Percentiles rank a stretch among this genome's conserved stretches.
Evolutionary conservation across 2,113 vertebrate genomes (phyloP).

Genomic region (Ifrita kowaldi): DNA sequence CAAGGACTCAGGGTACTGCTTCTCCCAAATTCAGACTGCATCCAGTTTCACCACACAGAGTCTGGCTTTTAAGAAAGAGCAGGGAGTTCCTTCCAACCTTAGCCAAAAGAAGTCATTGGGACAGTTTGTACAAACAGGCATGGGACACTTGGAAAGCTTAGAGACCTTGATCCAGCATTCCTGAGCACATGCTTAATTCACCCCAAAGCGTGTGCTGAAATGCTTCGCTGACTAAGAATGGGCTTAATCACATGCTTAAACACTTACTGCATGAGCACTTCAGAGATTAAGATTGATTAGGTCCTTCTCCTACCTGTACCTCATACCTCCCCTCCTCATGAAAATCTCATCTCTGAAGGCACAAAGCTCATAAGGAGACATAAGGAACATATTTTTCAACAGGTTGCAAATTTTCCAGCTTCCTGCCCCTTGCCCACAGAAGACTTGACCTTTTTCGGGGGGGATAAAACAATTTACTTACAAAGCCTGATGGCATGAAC

Average conservation of each 20-base stretch:
- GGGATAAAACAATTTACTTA: background rate
- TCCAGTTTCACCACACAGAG: background rate
- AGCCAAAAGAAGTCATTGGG: background rate
- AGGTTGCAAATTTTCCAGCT: background rate
- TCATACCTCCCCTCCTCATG: background rate
- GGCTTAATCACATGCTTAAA: slow-evolving; percentile 29
- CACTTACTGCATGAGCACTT: slow-evolving; percentile 7
- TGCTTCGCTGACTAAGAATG: background rate
- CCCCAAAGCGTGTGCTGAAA: background rate
- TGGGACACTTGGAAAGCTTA: background rate
- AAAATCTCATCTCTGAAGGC: background rate
- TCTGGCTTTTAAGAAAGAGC: background rate
- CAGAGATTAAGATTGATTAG: slow-evolving; percentile 40
- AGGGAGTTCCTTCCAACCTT: background rate
- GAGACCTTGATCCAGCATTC: slow-evolving; percentile 1
- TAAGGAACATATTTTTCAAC: background rate
- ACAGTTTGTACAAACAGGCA: background rate
- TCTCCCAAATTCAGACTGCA: background rate
- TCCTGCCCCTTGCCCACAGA: background rate
- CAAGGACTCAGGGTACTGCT: background rate
- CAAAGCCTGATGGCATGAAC: background rate
- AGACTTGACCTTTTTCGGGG: background rate
- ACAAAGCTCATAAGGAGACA: background rate
- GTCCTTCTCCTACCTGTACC: background rate
- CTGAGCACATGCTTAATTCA: background rate